These are phyloP conservation scores for Lateolabrax maculatus DNA, from an alignment of 2,797 vertebrate species.

Conservation along the genomic window DNA sequence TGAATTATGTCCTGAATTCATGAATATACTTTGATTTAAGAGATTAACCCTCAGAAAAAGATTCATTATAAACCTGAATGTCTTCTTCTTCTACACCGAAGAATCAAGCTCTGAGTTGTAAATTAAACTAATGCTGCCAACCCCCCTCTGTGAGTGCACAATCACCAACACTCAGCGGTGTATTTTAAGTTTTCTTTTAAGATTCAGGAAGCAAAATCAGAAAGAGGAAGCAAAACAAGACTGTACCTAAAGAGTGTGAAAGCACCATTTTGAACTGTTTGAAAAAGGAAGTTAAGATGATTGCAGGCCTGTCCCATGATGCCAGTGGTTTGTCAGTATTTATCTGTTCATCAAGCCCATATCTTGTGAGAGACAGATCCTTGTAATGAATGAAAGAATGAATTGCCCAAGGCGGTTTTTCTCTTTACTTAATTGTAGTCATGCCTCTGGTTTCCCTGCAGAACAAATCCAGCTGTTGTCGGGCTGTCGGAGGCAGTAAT, in stretches of 20 bases:
- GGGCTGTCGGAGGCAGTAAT: not conserved
- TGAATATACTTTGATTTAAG: not conserved
- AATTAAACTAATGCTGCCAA: not conserved
- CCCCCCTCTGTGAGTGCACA: not conserved
- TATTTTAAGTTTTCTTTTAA: not conserved
- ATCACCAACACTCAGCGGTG: not conserved
- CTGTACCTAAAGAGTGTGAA: not conserved
- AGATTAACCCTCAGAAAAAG: not conserved
- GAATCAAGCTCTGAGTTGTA: no score
- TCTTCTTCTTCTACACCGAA: not conserved
- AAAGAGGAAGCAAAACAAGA: conserved; percentile 61
- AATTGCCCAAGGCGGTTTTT: rapidly evolving
- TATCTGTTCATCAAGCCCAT: not conserved
- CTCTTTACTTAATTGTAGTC: conserved; percentile 42
- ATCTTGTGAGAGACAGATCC: conserved; percentile 1
- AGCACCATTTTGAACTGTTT: not conserved
- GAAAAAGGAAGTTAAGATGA: conserved; percentile 39
- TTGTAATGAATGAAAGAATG: conserved; percentile 14
- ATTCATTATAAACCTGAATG: not conserved
- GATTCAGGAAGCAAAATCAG: conserved; percentile 20
- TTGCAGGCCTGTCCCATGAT: not conserved
- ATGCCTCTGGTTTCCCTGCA: conserved; percentile 26
- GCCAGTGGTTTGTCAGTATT: conserved; percentile 7
- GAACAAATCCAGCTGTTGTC: conserved; percentile 52
- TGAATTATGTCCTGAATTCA: not conserved